Percentiles rank a stretch among this genome's conserved stretches.
phyloP scores from a whole-genome alignment of 2,888 invertebrate genomes.

The Amphiduros pacificus region DNA sequence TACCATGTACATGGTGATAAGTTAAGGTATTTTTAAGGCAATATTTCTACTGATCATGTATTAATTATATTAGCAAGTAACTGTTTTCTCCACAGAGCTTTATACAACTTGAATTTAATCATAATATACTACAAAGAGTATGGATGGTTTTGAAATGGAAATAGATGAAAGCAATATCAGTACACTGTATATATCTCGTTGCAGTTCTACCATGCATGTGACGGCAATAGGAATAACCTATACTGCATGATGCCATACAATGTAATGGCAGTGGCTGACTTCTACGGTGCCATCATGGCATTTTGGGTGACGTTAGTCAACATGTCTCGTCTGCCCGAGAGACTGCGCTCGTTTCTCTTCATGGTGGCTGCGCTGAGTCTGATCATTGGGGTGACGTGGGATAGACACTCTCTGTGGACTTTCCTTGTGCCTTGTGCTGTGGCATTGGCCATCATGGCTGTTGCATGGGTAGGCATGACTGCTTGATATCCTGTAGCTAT shows the following conservation, averaged over 20 bases:
- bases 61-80: no score
- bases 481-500: no score
- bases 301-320: conserved; percentile 88
- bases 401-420: conserved; percentile 80
- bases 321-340: conserved; percentile 73
- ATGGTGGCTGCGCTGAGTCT: conserved; percentile 78
- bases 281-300: conserved; percentile 81
- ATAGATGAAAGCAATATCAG: no score
- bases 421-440: conserved; percentile 76
- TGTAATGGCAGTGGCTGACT: conserved; percentile 85
- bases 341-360: conserved; percentile 68
- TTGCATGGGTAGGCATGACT: conserved; percentile 71
- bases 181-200: no score
- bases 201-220: conserved; percentile 87
- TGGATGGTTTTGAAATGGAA: no score
- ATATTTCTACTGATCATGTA: no score
- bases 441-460: conserved; percentile 48
- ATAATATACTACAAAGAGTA: no score
- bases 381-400: conserved; percentile 78
- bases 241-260: conserved; percentile 77
- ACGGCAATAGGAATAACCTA: conserved; percentile 68
- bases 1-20: no score
- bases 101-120: no score
- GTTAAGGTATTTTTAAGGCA: no score
- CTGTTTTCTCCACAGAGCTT: no score